Base-by-base conservation (phyloP, 2,888 invertebrate species). In the Thecocarcelia acutangulata region DNA sequence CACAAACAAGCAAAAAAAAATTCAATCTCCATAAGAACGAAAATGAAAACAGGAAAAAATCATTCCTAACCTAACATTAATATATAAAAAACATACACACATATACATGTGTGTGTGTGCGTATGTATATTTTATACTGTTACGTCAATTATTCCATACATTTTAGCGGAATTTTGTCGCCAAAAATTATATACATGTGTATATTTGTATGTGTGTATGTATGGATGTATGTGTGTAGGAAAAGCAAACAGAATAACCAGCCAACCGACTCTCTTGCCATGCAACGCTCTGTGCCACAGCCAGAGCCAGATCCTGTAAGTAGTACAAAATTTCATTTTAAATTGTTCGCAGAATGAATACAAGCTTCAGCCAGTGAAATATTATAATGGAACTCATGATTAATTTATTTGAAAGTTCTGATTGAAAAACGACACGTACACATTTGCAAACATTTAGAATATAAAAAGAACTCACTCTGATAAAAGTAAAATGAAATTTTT, bases 1-100 rank as follows among this genome's bases (percentile, higher is more conserved):
- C 80, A n/a, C 80, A 76, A 72, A 61, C 66, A 70, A 72, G 66
- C 64, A 80, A 59, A 70, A 77, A 70, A 77, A 77, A 73, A 73
- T 69, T 77, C 63, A 81, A 81, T 77, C 56, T 56, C 63, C 50
- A 52, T 54, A 50, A 52, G 58, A 56, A 44, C 52, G 40, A 63
- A 44, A 54, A 33, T 17, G 28, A 19, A 48, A 28, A 58, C 44
- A 68, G 42, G 63, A 72, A 80, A 76, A 80, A 64, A 28, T 54
- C 64, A 66, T 21, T 58, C 37, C 33, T 17, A n/a, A n/a, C 33
- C 24, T 15, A 24, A 64, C 21, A 63, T 33, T 52, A 56, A 63
- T 24, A 56, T 64, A 59, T n/a, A n/a, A n/a, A n/a, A n/a, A n/a
- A n/a, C n/a, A n/a, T n/a, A n/a, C n/a, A n/a, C n/a, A n/a, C n/a